Conservation (phyloP, 2,888 invertebrate genomes). For the Dexiosoma caninum region DNA sequence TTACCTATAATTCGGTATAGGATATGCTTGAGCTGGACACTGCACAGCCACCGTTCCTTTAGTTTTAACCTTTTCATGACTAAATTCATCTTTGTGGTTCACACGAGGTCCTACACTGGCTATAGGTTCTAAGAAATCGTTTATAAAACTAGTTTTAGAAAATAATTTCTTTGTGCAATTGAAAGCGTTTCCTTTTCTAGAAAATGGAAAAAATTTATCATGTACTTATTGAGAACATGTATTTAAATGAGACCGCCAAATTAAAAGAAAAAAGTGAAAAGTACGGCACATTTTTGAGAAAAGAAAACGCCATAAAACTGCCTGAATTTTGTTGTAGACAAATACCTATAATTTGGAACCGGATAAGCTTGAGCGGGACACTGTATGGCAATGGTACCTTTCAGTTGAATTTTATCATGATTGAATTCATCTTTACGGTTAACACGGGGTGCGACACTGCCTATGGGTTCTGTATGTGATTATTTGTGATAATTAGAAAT, state of each 20-base stretch:
- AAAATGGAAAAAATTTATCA: too few relatives aligned
- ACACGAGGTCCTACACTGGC: constrained; percentile 81
- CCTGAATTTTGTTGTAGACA: constrained; percentile 48
- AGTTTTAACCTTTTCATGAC: constrained; percentile 71
- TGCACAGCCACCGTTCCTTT: constrained; percentile 80
- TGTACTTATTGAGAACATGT: too few relatives aligned
- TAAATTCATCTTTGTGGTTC: constrained; percentile 77
- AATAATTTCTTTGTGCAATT: too few relatives aligned
- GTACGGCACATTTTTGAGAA: too few relatives aligned
- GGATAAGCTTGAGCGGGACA: constrained; percentile 87
- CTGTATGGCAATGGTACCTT: constrained; percentile 80
- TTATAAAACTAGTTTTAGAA: too few relatives aligned
- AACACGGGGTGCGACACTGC: constrained; percentile 81
- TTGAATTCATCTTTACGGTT: constrained; percentile 78
- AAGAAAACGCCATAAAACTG: constrained; percentile 26
- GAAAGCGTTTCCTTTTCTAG: too few relatives aligned
- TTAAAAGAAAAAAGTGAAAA: too few relatives aligned
- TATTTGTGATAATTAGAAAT: neutral
- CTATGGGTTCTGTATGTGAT: constrained; percentile 74
- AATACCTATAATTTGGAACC: constrained; percentile 81
- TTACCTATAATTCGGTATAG: constrained; percentile 80
- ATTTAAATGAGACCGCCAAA: too few relatives aligned
- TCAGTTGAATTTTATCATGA: constrained; percentile 72
- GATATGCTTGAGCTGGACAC: constrained; percentile 86
- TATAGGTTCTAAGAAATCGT: constrained; percentile 74